A percentile compares a stretch with the other conserved stretches of the same genome.
These are phyloP conservation scores for Luperina testacea DNA, from an alignment of 2,888 invertebrate genomes.

Conservation along the genomic window DNA sequence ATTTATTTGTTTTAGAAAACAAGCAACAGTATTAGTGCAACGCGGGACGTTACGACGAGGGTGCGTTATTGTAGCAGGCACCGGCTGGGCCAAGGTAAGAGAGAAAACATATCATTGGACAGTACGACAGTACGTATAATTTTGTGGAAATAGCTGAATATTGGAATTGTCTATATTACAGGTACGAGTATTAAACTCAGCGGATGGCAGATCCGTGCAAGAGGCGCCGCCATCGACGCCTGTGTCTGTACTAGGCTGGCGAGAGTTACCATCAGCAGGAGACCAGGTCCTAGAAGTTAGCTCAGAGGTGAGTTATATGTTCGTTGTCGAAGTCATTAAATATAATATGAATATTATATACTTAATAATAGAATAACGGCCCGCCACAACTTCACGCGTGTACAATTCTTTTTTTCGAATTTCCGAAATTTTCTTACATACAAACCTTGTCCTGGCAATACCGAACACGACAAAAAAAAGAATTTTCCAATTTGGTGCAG, in stretches of 20 bases:
- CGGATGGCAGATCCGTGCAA: slow-evolving; percentile 92
- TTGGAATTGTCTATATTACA: slow-evolving; percentile 49
- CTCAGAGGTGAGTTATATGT: slow-evolving; percentile 90
- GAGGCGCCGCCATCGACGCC: slow-evolving; percentile 95
- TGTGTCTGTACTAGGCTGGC: slow-evolving; percentile 97
- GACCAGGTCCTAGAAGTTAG: slow-evolving; percentile 96
- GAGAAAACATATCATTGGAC: no score
- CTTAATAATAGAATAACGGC: no score
- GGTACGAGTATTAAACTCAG: slow-evolving; percentile 93
- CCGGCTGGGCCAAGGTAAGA: slow-evolving; percentile 93
- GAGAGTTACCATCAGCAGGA: slow-evolving; percentile 96
- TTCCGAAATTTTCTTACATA: no score
- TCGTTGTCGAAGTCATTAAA: no score
- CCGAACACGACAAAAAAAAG: no score
- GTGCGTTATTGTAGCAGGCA: slow-evolving; percentile 94
- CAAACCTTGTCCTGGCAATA: no score
- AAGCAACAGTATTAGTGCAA: slow-evolving; percentile 95
- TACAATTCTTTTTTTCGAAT: no score
- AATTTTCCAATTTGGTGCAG: no score
- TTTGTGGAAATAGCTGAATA: no score
- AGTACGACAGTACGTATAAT: no score
- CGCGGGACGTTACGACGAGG: slow-evolving; percentile 96
- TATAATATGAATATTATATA: no score
- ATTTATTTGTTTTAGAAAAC: slow-evolving; percentile 89
- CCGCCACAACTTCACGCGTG: no score